Evolutionary conservation across 2,113 vertebrate genomes (phyloP).

Genomic region (Ariopsis seemanni): DNA sequence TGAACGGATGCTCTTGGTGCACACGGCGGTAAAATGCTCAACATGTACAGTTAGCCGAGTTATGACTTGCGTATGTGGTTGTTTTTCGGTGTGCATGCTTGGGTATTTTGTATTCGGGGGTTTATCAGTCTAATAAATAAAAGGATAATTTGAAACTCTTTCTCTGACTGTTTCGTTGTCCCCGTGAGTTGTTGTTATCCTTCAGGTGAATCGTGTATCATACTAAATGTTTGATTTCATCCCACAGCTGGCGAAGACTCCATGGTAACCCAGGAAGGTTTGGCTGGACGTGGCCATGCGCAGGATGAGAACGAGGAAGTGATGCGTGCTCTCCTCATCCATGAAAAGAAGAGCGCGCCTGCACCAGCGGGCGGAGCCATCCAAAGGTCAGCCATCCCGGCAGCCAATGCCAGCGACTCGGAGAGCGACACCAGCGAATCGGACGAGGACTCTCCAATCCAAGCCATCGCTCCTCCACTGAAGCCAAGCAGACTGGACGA

Average conservation of each 20-base stretch:
- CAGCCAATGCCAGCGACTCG: slow-evolving; percentile 84
- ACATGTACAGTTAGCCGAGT: not conserved
- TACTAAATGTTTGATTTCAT: slow-evolving; percentile 7
- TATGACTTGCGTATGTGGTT: too few species aligned
- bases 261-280: slow-evolving; percentile 68
- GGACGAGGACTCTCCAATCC: slow-evolving; percentile 78
- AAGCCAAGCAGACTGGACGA: slow-evolving; percentile 16
- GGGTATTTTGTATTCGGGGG: not conserved
- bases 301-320: slow-evolving; percentile 93
- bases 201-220: not conserved
- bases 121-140: not conserved
- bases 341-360: slow-evolving; percentile 83
- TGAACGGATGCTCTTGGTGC: not conserved
- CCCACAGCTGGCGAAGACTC: slow-evolving; percentile 66
- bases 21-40: not conserved
- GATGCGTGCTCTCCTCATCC: slow-evolving; percentile 95
- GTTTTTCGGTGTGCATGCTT: not conserved
- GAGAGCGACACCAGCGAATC: slow-evolving; percentile 98
- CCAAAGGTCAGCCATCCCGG: slow-evolving; percentile 61
- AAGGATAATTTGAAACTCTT: too few species aligned
- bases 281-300: slow-evolving; percentile 67
- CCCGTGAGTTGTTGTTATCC: not conserved
- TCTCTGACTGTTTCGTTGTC: not conserved
- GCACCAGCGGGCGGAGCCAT: slow-evolving; percentile 61
- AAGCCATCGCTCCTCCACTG: slow-evolving; percentile 45